Evolutionary conservation across 35 echinoderm and acorn worm genomes (phyloP), one percentile per base, ranked within the genome.

Genomic region (Apostichopus parvimensis): DNA sequence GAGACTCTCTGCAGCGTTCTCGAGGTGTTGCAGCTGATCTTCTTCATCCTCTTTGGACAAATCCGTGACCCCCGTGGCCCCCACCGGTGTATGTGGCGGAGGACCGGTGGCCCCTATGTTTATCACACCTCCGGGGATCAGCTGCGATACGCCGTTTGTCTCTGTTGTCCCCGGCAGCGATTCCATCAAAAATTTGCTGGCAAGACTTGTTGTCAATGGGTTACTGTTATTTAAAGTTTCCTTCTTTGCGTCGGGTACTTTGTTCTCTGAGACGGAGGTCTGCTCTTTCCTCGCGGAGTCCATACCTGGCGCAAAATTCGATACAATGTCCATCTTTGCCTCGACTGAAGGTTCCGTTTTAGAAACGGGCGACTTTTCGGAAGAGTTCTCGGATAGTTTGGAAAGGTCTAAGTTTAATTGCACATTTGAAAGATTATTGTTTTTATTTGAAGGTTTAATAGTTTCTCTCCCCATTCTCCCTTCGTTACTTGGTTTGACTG

Each of bases 1-100:
- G 18, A 99, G 78, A 82, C 80, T 90, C 83, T 99, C 95, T 21
- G 95, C 97, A 60, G 93, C 97, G 71, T 96, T 99, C 72, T 99
- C 97, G 54, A 99, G 78, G 56, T 96, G 93, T 22, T 96, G 90
- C 11, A 96, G 84, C 57, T 93, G 88, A 64, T 99, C 97, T 60
- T 99, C 97, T 54, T 98, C 94, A 17, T 96, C 92, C 18, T 94
- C 92, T 80, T 73, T 92, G 57, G 53, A 60, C 23, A 61, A 14
- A 23, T 92, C 92, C 24, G 77, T 68, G 17, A 70, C 56, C 15
- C 8, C 79, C n/a, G 21, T 20, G 64, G 84, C 82, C 82, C 58
- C 92, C 14, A 75, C 56, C 3, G 58, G 8, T 54, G 86, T 90
- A 8, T 87, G 92, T 10, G 87, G 22, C 8, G 8, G 85, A 6